Conservation (phyloP, 2,113 vertebrate genomes). For the Cepphus grylle region DNA sequence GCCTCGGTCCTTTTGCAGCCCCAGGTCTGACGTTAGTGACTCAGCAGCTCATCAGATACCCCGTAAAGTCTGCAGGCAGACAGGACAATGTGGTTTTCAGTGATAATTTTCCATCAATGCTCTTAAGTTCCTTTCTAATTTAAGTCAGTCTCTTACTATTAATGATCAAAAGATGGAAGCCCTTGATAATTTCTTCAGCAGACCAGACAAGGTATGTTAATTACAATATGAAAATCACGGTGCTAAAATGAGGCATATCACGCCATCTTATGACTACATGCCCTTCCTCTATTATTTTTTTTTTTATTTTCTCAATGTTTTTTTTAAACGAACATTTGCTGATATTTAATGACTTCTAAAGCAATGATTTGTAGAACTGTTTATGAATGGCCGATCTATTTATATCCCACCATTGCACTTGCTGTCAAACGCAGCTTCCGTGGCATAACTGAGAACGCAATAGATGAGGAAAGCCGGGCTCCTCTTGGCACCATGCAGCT, state of each 20-base stretch:
- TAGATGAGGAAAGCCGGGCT: background rate
- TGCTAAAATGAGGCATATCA: background rate
- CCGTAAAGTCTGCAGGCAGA: background rate
- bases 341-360: background rate
- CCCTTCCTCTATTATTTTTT: background rate
- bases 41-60: background rate
- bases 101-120: background rate
- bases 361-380: background rate
- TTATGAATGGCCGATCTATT: background rate
- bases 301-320: background rate
- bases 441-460: background rate
- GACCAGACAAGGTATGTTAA: background rate
- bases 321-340: background rate
- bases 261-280: background rate
- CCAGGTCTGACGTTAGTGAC: background rate
- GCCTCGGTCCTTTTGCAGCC: background rate
- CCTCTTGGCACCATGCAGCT: background rate
- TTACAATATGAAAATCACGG: background rate
- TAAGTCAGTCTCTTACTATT: background rate
- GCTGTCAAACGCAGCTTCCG: background rate
- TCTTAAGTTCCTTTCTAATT: background rate
- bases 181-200: background rate
- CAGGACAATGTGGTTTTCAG: background rate
- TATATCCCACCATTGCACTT: background rate
- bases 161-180: background rate